Conservation (phyloP, 2,888 invertebrate species). For the Agrochola circellaris region DNA sequence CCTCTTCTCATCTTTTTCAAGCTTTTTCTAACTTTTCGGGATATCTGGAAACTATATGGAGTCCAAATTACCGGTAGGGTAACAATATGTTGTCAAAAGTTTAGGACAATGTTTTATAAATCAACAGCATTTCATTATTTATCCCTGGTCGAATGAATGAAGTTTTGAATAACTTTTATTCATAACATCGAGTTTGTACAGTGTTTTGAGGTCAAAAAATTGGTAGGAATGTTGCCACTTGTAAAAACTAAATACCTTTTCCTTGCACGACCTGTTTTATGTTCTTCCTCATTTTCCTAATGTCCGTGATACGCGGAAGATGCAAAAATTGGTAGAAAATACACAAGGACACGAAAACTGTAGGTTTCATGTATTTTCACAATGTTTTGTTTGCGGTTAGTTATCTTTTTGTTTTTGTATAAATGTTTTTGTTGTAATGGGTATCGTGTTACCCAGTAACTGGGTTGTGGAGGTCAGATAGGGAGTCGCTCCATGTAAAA, state of each 20-base stretch:
- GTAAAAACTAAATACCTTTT: conserved; percentile 61
- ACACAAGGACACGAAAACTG: not conserved
- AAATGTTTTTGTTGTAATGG: not conserved
- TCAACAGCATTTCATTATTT: conserved; percentile 86
- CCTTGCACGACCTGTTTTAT: conserved; percentile 80
- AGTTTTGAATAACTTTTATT: conserved; percentile 66
- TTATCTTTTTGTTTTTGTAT: not conserved
- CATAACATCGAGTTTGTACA: conserved; percentile 88
- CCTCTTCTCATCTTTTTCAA: conserved; percentile 52
- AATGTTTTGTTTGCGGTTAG: not conserved
- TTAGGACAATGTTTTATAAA: conserved; percentile 30
- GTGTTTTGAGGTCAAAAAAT: conserved; percentile 79
- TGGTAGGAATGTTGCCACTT: conserved; percentile 85
- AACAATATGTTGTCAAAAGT: conserved; percentile 11
- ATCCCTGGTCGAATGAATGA: conserved; percentile 75
- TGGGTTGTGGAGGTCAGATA: not conserved
- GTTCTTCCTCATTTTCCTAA: conserved; percentile 65
- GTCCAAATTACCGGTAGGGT: conserved; percentile 60
- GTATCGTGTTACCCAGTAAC: not conserved
- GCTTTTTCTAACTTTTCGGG: conserved; percentile 61
- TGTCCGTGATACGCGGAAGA: conserved; percentile 17
- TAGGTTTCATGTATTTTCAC: conserved; percentile 4
- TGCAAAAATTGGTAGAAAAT: conserved; percentile 22
- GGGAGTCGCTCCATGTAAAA: not conserved
- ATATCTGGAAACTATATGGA: conserved; percentile 43